Evolutionary conservation across 2,888 invertebrate species (phyloP), one percentile per base, ranked within the genome.

Genomic region (Agriotes lineatus): DNA sequence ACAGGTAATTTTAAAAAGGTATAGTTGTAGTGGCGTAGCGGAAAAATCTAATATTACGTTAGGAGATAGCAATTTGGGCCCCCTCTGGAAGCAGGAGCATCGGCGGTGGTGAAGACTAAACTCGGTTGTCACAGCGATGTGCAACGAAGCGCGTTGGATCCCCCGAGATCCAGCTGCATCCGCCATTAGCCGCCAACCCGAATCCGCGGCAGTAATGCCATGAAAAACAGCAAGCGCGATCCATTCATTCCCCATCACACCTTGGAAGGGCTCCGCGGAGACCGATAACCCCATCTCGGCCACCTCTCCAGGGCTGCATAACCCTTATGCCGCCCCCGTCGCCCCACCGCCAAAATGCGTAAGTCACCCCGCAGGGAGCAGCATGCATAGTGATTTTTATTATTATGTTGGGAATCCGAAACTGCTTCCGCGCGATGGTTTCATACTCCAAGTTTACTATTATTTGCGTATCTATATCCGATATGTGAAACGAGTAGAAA

Each of bases 241-340:
- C 79, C 80, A 80, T 82, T 80, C 78, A 74, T 82, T 82, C 80
- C 79, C 81, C 81, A 82, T 82, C 82, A 80, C 82, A 83, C 82
- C 82, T 82, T 77, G 75, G 78, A 81, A 84, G 79, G 78, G 82
- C 80, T 77, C 87, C 86, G 82, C 80, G 73, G 87, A 86, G 87
- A 86, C 85, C 85, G 84, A 86, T 88, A 88, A 87, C 87, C 87
- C 87, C 86, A 87, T 87, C 87, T 86, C 85, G 82, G 82, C 79
- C 72, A 66, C 74, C 76, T 82, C 83, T 82, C 82, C 76, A 76
- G 84, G 84, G 84, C 78, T 79, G 81, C 80, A 84, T 85, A 85
- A 84, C 84, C 84, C 84, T 84, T 83, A 83, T 82, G 75, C 76
- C 75, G 69, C 57, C 66, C 76, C 76, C 67, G 69, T 68, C 69